phyloP scores from a whole-genome alignment of 2,113 vertebrate genomes.

The Pygoscelis adeliae region DNA sequence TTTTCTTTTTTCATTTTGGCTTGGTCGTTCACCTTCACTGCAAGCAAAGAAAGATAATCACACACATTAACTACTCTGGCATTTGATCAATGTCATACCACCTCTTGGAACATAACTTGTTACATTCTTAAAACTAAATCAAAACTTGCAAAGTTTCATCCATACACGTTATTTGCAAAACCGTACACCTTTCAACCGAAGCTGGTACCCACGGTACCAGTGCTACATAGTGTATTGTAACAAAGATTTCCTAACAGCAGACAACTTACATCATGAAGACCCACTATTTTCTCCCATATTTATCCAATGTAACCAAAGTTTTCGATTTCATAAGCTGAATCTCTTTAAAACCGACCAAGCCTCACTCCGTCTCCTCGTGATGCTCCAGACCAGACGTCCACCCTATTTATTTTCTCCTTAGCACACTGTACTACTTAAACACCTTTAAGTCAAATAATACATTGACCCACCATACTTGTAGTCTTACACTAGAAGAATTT shows the following conservation, averaged over 20 bases:
- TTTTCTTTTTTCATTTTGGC: slow-evolving; percentile 86
- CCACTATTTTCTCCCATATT: neutral
- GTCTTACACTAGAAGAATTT: neutral
- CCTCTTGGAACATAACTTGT: neutral
- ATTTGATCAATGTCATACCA: neutral
- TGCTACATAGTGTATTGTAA: neutral
- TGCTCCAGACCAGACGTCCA: neutral
- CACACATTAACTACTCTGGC: neutral
- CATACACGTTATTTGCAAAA: neutral
- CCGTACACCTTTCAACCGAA: neutral
- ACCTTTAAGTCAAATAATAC: neutral
- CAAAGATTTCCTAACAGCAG: neutral
- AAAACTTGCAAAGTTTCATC: neutral
- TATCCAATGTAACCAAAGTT: neutral
- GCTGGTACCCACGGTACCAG: fast-evolving
- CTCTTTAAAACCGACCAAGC: neutral
- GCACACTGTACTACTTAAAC: neutral
- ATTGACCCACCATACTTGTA: neutral
- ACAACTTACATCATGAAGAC: neutral
- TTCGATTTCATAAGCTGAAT: neutral
- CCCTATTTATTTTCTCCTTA: neutral
- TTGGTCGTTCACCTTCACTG: slow-evolving; percentile 83
- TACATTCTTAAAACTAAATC: neutral
- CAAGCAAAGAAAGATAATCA: neutral
- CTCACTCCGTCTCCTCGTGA: fast-evolving